These are phyloP conservation scores for Icerya purchasi DNA, from an alignment of 2,888 invertebrate species.

Conservation along the genomic window DNA sequence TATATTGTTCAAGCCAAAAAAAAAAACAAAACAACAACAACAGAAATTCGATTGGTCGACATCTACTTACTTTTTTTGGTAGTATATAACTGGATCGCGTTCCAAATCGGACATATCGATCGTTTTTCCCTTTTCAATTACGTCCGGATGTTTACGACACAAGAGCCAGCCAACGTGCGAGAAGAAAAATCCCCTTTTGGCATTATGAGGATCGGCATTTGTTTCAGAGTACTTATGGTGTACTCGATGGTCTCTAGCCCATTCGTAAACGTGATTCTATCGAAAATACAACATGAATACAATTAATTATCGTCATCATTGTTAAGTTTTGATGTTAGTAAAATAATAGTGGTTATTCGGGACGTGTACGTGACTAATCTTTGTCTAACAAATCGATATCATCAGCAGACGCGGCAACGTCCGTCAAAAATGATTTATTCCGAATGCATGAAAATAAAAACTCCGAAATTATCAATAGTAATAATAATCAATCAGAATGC, in stretches of 20 bases:
- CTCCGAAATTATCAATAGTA: no score
- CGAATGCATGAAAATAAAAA: no score
- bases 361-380: no score
- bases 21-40: no score
- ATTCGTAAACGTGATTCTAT: slow-evolving; percentile 23
- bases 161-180: slow-evolving; percentile 89
- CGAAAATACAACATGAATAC: no score
- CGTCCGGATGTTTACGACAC: slow-evolving; percentile 72
- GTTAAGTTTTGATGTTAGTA: no score
- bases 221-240: slow-evolving; percentile 89
- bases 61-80: slow-evolving; percentile 64
- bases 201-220: slow-evolving; percentile 83
- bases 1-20: background rate
- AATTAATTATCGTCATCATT: no score
- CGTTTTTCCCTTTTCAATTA: slow-evolving; percentile 62
- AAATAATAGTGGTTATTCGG: no score
- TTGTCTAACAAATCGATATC: no score
- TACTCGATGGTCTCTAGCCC: slow-evolving; percentile 38
- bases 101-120: slow-evolving; percentile 67
- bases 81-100: slow-evolving; percentile 57
- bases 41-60: background rate
- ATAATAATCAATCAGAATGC: no score
- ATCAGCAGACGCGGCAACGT: no score
- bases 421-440: no score
- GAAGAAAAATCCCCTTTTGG: slow-evolving; percentile 83